Evolutionary conservation across 2,888 invertebrate species (phyloP), one percentile per base, ranked within the genome.

Genomic region (Trachelus troglodyta): DNA sequence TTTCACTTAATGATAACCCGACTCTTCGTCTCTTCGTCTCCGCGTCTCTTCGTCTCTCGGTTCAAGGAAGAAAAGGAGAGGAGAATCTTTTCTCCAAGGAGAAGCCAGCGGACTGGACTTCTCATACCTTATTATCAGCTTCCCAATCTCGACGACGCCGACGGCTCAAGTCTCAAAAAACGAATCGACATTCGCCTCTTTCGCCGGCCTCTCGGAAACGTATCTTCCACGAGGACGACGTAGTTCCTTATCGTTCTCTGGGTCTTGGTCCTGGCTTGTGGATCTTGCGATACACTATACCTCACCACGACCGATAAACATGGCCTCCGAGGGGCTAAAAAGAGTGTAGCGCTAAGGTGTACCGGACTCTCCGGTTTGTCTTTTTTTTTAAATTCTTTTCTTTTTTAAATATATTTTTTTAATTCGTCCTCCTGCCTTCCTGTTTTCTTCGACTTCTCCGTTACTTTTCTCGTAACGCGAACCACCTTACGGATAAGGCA

Each of bases 1-100:
- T 91, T 91, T 91, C 91, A 91, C 91, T 91, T 91, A 91, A 91
- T 91, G 91, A 91, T 91, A 91, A 90, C 90, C 87, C 88, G 87
- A 87, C 88, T 86, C 84, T 77, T 78, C 79, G 77, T 81, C 76
- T 82, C 77, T 76, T 81, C 81, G 79, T 81, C 80, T 81, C 81
- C 78, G 80, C 79, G 79, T 77, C 78, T 77, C 80, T 76, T 35
- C 35, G 12, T 35, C 35, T 35, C 35, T 35, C 83, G 9, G 9
- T 56, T 56, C 56, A 56, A 56, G 56, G 56, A 77, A 33, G 34
- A 76, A 34, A 69, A 34, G 76, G 69, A 34, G 35, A 35, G 15
- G 76, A 69, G 79, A 76, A 69, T 73, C 31, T 34, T 74, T 35
- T 69, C 75, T 69, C 69, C 74, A 75, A 77, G 74, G 79, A 75